phyloP scores from a whole-genome alignment of 1,140 invertebrate genomes.

The Melanaphis sacchari region DNA sequence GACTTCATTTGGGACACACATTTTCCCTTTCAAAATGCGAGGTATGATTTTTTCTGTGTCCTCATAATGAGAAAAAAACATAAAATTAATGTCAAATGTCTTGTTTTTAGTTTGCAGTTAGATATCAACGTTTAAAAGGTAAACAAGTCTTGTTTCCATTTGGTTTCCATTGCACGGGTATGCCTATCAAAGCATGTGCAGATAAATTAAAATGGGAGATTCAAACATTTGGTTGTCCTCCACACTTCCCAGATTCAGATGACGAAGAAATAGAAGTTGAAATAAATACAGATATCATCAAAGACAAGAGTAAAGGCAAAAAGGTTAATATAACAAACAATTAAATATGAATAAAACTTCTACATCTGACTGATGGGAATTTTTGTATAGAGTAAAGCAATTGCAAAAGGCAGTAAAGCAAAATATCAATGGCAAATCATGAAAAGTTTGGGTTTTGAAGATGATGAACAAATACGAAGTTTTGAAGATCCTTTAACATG shows the following conservation, averaged over 20 bases:
- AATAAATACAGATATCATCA: conserved; percentile 70
- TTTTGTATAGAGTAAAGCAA: conserved; percentile 84
- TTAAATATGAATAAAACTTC: neutral
- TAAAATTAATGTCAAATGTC: neutral
- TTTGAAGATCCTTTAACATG: conserved; percentile 93
- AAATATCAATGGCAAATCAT: conserved; percentile 99
- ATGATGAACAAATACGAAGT: conserved; percentile 86
- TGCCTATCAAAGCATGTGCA: conserved; percentile 96
- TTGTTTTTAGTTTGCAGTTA: conserved; percentile 80
- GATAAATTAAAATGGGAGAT: conserved; percentile 97
- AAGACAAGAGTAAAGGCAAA: conserved; percentile 97
- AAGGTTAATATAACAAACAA: conserved; percentile 70
- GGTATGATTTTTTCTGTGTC: conserved; percentile 63
- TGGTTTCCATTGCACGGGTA: conserved; percentile 98
- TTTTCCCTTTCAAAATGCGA: conserved; percentile 98
- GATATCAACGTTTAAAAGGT: conserved; percentile 90
- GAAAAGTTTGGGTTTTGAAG: conserved; percentile 85
- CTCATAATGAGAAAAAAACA: conserved; percentile 56
- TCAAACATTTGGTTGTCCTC: conserved; percentile 90
- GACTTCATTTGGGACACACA: conserved; percentile 95
- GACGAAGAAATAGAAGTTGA: conserved; percentile 64
- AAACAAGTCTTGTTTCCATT: conserved; percentile 96
- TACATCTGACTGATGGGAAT: conserved; percentile 44
- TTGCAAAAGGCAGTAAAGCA: conserved; percentile 85
- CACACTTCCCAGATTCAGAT: conserved; percentile 80